phyloP scores from a whole-genome alignment of 37 sponge, comb jelly and placozoan genomes.

The Crambe crambe region DNA sequence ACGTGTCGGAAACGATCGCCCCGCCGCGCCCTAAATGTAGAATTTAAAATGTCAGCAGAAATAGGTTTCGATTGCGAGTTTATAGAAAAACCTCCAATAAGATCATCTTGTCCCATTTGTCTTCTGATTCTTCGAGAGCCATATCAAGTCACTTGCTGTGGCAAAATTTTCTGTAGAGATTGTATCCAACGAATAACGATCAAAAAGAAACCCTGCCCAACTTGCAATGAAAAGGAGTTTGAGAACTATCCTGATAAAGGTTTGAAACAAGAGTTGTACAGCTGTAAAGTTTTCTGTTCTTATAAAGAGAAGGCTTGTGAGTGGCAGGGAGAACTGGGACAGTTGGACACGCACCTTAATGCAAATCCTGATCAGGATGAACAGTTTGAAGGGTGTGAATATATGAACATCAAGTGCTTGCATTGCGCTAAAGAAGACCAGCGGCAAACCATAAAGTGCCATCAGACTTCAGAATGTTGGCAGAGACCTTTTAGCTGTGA shows the following conservation, averaged over 20 bases:
- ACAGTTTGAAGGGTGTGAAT: constrained; percentile 19
- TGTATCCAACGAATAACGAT: constrained; percentile 19
- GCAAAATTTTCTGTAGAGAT: constrained; percentile 17
- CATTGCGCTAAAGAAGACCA: neutral
- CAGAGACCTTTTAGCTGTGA: constrained; percentile 7
- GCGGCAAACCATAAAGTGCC: neutral
- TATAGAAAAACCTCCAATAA: constrained; percentile 16
- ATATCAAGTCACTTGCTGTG: constrained; percentile 40
- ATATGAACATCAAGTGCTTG: constrained; percentile 2
- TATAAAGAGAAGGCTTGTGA: constrained; percentile 20
- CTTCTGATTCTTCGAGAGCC: constrained; percentile 36
- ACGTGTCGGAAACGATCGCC: no score
- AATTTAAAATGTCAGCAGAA: no score
- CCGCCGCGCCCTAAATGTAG: no score
- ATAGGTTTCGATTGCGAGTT: constrained; percentile 45
- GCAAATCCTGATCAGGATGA: neutral
- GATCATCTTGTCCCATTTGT: constrained; percentile 43
- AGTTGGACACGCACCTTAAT: constrained; percentile 10
- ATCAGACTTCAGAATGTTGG: neutral
- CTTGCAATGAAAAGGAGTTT: constrained; percentile 24
- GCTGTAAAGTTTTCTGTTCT: neutral
- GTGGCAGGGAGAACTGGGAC: constrained; percentile 28
- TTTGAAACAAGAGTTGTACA: constrained; percentile 11
- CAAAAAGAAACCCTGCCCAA: constrained; percentile 15
- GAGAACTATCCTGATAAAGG: constrained; percentile 15